Evolutionary conservation across 2,888 invertebrate genomes (phyloP).

Genomic region (Eustalomyia histrio): DNA sequence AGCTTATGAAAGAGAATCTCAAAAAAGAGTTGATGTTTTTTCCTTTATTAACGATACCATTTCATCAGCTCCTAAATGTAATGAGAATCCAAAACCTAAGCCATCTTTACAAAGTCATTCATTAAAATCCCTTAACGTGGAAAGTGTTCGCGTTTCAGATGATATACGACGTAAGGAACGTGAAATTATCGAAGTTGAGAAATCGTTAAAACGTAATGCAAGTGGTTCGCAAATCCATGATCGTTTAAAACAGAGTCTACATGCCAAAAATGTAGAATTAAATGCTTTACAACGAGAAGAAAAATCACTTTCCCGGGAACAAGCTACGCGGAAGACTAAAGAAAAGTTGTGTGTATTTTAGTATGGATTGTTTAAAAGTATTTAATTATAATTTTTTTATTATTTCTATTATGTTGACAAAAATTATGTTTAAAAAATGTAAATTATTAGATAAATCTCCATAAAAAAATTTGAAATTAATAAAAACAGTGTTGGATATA

Average conservation of each 20-base stretch:
- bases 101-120: slow-evolving; percentile 79
- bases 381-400: background rate
- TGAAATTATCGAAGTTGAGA: slow-evolving; percentile 84
- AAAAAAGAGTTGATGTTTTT: slow-evolving; percentile 85
- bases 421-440: background rate
- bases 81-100: slow-evolving; percentile 26
- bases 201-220: slow-evolving; percentile 83
- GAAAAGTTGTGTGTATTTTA: slow-evolving; percentile 88
- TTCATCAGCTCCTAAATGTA: slow-evolving; percentile 57
- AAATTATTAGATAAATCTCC: background rate
- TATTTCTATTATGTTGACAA: background rate
- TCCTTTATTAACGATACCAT: slow-evolving; percentile 87
- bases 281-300: slow-evolving; percentile 83
- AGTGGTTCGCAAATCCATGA: slow-evolving; percentile 83
- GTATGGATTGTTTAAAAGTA: slow-evolving; percentile 8
- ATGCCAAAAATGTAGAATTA: slow-evolving; percentile 83
- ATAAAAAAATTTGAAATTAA: background rate
- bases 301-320: slow-evolving; percentile 84
- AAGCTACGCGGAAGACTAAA: slow-evolving; percentile 85
- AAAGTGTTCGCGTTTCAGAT: slow-evolving; percentile 86
- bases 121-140: slow-evolving; percentile 86
- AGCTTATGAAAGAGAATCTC: slow-evolving; percentile 83
- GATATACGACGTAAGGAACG: slow-evolving; percentile 85
- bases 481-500: no score
- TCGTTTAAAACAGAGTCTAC: slow-evolving; percentile 82